Evolutionary conservation across 2,888 invertebrate genomes (phyloP).

Genomic region (Diachrysia chrysitis): DNA sequence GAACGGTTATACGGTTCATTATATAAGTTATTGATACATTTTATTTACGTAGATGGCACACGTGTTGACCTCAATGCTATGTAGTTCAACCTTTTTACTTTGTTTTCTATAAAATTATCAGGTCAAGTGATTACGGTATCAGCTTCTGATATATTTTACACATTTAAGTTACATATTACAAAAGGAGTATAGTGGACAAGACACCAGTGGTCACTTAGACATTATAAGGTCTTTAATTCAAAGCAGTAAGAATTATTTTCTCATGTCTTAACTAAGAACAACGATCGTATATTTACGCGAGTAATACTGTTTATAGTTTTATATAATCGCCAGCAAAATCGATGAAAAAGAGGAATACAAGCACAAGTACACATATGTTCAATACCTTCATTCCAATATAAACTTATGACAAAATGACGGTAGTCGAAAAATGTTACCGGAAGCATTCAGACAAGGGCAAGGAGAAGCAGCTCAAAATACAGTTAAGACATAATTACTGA

Average conservation of each 20-base stretch:
- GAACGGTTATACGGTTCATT: conserved; percentile 20
- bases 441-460: no score
- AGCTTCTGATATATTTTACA: conserved; percentile 3
- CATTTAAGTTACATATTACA: conserved; percentile 3
- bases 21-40: conserved; percentile 29
- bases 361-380: no score
- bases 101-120: conserved; percentile 30
- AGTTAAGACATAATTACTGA: no score
- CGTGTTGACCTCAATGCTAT: conserved; percentile 41
- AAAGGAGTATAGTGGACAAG: not conserved
- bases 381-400: no score
- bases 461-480: no score
- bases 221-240: not conserved
- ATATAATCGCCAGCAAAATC: no score
- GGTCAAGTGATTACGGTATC: conserved; percentile 17
- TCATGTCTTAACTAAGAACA: not conserved
- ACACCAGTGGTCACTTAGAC: not conserved
- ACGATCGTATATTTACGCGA: not conserved
- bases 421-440: no score
- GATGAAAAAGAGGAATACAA: no score
- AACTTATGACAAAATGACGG: no score
- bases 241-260: not conserved
- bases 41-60: conserved; percentile 36
- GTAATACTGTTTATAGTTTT: not conserved
- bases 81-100: conserved; percentile 38